Percentiles rank a stretch among this genome's conserved stretches.
Conservation (phyloP, 2,797 vertebrate species). For the Delichon dasypus region DNA sequence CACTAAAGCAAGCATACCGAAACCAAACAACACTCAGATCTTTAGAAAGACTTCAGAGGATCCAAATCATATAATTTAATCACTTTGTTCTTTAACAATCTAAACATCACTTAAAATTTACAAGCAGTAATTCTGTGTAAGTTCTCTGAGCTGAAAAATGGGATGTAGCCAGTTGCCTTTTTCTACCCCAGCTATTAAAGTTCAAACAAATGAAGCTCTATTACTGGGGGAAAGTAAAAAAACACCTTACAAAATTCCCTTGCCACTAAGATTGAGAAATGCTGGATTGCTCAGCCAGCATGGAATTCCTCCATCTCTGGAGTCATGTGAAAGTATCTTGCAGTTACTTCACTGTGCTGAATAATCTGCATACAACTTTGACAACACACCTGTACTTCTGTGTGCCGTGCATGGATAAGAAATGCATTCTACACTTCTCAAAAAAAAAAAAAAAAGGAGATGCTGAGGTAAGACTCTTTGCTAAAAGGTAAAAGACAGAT, state of each 20-base stretch:
- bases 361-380: not conserved
- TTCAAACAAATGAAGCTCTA: constrained; percentile 16
- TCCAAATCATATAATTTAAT: constrained; percentile 43
- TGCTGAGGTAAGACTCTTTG: not conserved
- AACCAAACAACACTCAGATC: constrained; percentile 51
- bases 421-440: not conserved
- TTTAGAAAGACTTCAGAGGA: constrained; percentile 36
- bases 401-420: not conserved
- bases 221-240: not conserved
- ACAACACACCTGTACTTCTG: not conserved
- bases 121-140: constrained; percentile 2
- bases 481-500: not conserved
- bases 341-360: not conserved
- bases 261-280: constrained; percentile 1
- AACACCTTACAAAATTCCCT: not conserved
- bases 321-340: not conserved
- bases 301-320: not conserved
- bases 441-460: not conserved
- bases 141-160: not conserved
- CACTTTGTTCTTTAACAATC: constrained; percentile 48
- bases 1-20: constrained; percentile 35
- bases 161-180: not conserved
- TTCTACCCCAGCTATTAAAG: not conserved
- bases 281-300: not conserved
- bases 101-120: constrained; percentile 43